Evolutionary conservation across 2,797 vertebrate genomes (phyloP).

Genomic region (Argentina silus): DNA sequence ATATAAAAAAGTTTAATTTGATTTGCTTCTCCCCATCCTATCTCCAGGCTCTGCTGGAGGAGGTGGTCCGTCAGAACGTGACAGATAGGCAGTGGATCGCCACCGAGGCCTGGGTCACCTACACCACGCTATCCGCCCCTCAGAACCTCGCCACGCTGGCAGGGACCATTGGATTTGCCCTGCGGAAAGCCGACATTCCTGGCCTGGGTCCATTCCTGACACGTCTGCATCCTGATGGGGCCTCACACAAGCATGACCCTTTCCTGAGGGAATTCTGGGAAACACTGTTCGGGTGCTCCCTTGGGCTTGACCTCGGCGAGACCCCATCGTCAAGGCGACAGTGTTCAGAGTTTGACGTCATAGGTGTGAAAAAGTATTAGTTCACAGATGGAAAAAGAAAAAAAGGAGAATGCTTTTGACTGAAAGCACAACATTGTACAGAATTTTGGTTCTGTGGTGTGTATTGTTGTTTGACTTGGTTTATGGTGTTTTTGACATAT

Average conservation of each 20-base stretch:
- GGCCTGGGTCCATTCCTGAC: constrained; percentile 57
- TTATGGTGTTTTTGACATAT: neutral
- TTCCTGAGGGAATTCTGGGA: constrained; percentile 63
- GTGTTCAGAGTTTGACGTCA: constrained; percentile 54
- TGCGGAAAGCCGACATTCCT: constrained; percentile 50
- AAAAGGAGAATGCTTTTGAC: constrained; percentile 1
- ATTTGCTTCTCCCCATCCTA: neutral
- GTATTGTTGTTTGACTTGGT: constrained; percentile 70
- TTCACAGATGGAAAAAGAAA: no score
- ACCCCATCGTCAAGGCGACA: constrained; percentile 13
- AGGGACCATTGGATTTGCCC: constrained; percentile 62
- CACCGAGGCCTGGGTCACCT: constrained; percentile 61
- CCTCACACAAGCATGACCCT: constrained; percentile 40
- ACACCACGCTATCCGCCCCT: constrained; percentile 33
- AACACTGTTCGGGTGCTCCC: constrained; percentile 54
- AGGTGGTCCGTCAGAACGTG: constrained; percentile 56
- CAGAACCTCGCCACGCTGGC: constrained; percentile 38
- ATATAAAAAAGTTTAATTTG: no score
- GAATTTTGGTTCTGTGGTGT: constrained; percentile 70
- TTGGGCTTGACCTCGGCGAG: constrained; percentile 13
- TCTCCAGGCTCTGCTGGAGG: constrained; percentile 43
- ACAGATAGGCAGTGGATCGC: constrained; percentile 68
- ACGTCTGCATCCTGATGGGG: constrained; percentile 29
- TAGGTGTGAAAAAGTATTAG: constrained; percentile 19
- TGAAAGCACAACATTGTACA: constrained; percentile 52